Evolutionary conservation across 2,113 vertebrate genomes (phyloP), one percentile per base, ranked within the genome.

Genomic region (Lophochroa leadbeateri): DNA sequence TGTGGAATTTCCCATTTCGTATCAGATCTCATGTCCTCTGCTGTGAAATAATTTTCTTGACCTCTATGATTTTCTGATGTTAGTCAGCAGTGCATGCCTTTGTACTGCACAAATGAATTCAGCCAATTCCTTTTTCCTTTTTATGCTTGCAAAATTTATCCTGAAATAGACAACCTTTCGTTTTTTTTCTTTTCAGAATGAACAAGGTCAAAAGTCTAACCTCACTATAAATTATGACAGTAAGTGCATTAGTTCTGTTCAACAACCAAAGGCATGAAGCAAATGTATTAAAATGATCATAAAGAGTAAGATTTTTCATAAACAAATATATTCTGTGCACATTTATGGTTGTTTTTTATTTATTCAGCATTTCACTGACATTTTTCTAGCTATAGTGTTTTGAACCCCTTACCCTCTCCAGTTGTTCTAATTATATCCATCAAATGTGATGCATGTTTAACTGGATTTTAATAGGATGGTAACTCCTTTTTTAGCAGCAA

Each of bases 351-450:
- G 7, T 2, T 1, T 19, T 88, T 57, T 77, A 82, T 94, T 43
- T 3, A 43, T 88, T 83, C 92, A 86, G n/a, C 18, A 70, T 80
- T 67, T 29, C 65, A 80, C 31, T 92, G 47, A 57, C 21, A 13
- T 86, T 95, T 82, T 79, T 91, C 41, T 31, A 68, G 35, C 17
- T 94, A 57, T 57, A 29, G 5, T 57, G 53, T 82, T 96, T 96
- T 79, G 50, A 97, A 76, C 21, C 17, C 86, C 87, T 97, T 94
- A 94, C 17, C 20, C 37, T 96, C 35, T 96, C 78, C 29, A 71
- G n/a, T 80, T 94, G 35, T 97, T 96, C 65, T 97, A 96, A 97
- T 97, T 97, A 93, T 94, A 93, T 83, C 84, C 60, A 93, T 93
- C 87, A 97, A 96, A 96, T 89, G 10, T 94, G 94, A 91, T 97